These are phyloP conservation scores for Drosophila vallismaia DNA, from an alignment of 2,888 invertebrate species.

Conservation along the genomic window DNA sequence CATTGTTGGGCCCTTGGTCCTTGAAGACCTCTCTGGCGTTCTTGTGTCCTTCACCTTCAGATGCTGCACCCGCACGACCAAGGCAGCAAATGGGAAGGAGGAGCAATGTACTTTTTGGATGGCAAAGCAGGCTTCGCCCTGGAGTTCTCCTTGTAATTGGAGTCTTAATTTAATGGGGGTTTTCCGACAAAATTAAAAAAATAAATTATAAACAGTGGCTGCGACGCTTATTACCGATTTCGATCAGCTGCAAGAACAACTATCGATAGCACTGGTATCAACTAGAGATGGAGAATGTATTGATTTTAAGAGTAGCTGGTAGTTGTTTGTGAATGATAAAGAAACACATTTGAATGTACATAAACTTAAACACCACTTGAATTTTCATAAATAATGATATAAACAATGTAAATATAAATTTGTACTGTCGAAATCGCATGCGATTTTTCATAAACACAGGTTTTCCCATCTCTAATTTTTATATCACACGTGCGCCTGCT, in stretches of 20 bases:
- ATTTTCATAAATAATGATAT: too few relatives aligned
- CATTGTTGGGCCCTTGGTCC: slow-evolving; percentile 39
- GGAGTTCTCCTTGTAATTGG: background rate
- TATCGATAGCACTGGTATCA: background rate
- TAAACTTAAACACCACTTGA: background rate
- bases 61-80: slow-evolving; percentile 22
- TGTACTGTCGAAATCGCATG: background rate
- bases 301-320: background rate
- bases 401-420: background rate
- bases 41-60: slow-evolving; percentile 55
- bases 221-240: background rate
- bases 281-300: background rate
- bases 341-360: background rate
- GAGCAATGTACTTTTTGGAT: background rate
- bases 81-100: slow-evolving; percentile 17
- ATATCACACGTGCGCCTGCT: slow-evolving; percentile 12
- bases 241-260: background rate
- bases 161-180: background rate
- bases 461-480: background rate
- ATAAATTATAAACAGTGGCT: slow-evolving; percentile 10
- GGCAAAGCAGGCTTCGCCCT: slow-evolving; percentile 10
- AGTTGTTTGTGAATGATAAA: background rate
- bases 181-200: slow-evolving; percentile 1
- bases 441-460: background rate
- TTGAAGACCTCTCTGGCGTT: slow-evolving; percentile 26